These are phyloP conservation scores for Pseudolaguvia tuberculata DNA, from an alignment of 2,113 vertebrate species.

Conservation along the genomic window DNA sequence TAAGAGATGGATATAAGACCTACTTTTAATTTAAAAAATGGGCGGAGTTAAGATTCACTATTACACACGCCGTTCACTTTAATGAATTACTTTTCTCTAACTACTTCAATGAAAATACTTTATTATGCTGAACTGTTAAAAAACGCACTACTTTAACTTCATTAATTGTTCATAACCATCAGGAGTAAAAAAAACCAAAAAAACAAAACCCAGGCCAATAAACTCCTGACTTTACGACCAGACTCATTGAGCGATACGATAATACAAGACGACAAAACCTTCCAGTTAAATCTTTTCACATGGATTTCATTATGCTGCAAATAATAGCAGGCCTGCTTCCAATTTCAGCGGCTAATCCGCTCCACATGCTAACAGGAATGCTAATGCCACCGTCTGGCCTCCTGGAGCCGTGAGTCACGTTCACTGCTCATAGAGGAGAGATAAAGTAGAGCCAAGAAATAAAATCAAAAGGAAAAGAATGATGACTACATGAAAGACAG, in stretches of 20 bases:
- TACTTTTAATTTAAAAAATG: too few relatives aligned
- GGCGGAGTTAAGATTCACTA: too few relatives aligned
- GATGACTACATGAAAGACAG: background rate
- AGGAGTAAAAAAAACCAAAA: background rate
- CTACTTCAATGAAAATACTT: too few relatives aligned
- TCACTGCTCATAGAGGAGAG: background rate
- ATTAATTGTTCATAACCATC: background rate
- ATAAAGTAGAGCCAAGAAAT: background rate
- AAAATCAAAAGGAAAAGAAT: background rate
- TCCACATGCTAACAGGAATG: constrained; percentile 36
- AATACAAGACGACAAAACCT: background rate
- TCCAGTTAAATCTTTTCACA: constrained; percentile 8
- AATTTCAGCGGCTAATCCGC: constrained; percentile 14
- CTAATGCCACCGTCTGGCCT: constrained; percentile 31
- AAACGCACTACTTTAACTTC: background rate
- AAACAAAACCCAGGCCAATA: background rate
- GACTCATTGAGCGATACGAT: background rate
- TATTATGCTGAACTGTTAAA: too few relatives aligned
- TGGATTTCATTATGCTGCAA: constrained; percentile 19
- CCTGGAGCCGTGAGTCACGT: background rate
- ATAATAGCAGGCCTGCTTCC: background rate
- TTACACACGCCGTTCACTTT: too few relatives aligned
- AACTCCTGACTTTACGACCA: background rate
- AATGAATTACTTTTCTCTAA: background rate
- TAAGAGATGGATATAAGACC: too few relatives aligned